These are phyloP conservation scores for Heteromurus nitidus DNA, from an alignment of 2,888 invertebrate species.

Conservation along the genomic window DNA sequence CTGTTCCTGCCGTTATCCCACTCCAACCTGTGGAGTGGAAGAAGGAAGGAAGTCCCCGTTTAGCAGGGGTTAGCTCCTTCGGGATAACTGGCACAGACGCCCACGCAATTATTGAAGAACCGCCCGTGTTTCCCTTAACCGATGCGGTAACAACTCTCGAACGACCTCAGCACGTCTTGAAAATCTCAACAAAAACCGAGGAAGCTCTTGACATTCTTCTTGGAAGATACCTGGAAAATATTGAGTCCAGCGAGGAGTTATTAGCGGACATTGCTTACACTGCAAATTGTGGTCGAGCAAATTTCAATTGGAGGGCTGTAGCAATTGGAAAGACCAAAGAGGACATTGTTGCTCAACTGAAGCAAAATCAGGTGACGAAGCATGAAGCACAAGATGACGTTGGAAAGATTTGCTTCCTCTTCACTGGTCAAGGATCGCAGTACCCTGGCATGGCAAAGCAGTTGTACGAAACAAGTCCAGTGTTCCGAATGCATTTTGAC, in stretches of 20 bases:
- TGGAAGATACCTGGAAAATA: conserved; percentile 26
- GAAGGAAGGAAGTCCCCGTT: not conserved
- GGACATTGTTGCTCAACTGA: conserved; percentile 11
- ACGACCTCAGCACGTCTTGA: conserved; percentile 27
- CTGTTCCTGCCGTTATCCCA: conserved; percentile 57
- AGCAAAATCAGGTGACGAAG: not conserved
- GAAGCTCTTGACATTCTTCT: conserved; percentile 50
- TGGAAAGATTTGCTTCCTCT: conserved; percentile 59
- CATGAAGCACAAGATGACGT: conserved; percentile 5
- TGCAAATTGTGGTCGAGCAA: conserved; percentile 52
- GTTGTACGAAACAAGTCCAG: conserved; percentile 49
- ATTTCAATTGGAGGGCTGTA: conserved; percentile 50
- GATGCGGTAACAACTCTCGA: not conserved
- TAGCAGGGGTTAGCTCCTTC: conserved; percentile 56
- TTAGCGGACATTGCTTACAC: conserved; percentile 51
- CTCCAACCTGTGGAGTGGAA: conserved; percentile 32
- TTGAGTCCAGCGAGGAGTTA: not conserved
- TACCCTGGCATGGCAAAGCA: conserved; percentile 62
- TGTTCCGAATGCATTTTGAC: conserved; percentile 62
- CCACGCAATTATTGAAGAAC: conserved; percentile 47
- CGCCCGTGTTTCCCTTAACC: not conserved
- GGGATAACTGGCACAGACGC: conserved; percentile 55
- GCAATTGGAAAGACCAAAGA: conserved; percentile 36
- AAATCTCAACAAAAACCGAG: conserved; percentile 54
- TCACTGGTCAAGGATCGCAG: conserved; percentile 62